These are phyloP conservation scores for Oriolus oriolus DNA, from an alignment of 2,113 vertebrate genomes.

Conservation along the genomic window DNA sequence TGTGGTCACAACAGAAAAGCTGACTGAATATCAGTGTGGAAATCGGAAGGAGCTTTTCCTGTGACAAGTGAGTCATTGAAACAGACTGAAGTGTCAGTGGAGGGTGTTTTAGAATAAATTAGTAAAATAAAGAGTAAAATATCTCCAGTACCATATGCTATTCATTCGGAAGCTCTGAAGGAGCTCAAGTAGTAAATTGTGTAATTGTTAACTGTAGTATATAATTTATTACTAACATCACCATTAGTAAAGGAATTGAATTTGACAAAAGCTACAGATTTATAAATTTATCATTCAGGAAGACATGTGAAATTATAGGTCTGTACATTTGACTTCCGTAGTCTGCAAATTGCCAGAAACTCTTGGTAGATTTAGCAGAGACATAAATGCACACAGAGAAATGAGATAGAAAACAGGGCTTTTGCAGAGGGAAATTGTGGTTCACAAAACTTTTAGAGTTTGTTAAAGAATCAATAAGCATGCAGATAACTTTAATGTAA, in stretches of 20 bases:
- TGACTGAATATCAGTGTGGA: neutral
- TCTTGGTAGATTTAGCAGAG: neutral
- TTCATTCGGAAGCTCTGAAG: neutral
- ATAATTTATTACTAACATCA: neutral
- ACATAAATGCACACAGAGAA: neutral
- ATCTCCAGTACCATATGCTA: neutral
- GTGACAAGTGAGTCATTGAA: neutral
- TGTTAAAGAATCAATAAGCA: neutral
- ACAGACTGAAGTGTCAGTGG: neutral
- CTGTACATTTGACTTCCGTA: neutral
- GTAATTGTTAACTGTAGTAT: neutral
- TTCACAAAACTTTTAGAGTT: neutral
- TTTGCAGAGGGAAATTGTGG: neutral
- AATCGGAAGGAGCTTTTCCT: neutral
- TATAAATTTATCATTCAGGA: neutral
- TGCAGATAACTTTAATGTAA: neutral
- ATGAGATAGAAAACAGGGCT: neutral
- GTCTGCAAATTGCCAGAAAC: neutral
- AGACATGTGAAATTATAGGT: neutral
- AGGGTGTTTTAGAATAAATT: constrained; percentile 14
- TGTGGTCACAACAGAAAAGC: neutral
- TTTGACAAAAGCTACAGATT: neutral
- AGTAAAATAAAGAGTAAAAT: constrained; percentile 5
- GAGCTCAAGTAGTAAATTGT: neutral
- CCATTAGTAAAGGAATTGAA: neutral